Base-by-base conservation (phyloP, 1,140 invertebrate species). In the Epicauta chinensis region DNA sequence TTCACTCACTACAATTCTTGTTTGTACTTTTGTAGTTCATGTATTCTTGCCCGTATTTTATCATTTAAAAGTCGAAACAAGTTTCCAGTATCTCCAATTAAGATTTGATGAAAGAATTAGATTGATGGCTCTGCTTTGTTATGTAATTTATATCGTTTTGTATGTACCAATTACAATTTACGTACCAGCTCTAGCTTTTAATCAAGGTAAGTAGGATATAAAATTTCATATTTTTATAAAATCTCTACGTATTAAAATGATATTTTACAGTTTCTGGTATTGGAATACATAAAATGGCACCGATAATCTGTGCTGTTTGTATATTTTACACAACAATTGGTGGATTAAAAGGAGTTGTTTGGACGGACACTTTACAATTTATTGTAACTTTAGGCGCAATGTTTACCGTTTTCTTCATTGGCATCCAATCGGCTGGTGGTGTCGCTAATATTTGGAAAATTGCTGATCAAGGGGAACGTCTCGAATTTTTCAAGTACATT, bases 301-400 rank as follows among this genome's bases (percentile, higher is more conserved):
- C 83, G 3, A 71, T 85, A 0, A 77, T 87, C 43, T 87, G 84
- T 56, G 66, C 80, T 3, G 77, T 86, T 4, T 89, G 87, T 66
- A 86, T 87, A 4, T 85, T 90, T 51, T 88, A 91, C 58, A 88
- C 87, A 6, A 80, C 84, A 10, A 69, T 90, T 34, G 86, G 84
- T 35, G 86, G 87, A 1, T 68, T 89, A 46, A 80, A 86, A 69
- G 85, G 86, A 7, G 83, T 89, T 16, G 77, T 88, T 35, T 81
- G 81, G 76, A 81, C 86, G 5, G 85, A 87, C 51, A 80, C 83
- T 2, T 71, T 87, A 29, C 87, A 88, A 60, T 34, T 34, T 34
- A 12, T 11, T 3, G 10, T 34, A n/a, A 34, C 32, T 12, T n/a
- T 11, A 3, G 32, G 76, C 16, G 82, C 85, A 16, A 77, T 88